Percentiles rank a stretch among this genome's conserved stretches.
Evolutionary conservation across 2,113 vertebrate genomes (phyloP).

Genomic region (Nibea coibor): DNA sequence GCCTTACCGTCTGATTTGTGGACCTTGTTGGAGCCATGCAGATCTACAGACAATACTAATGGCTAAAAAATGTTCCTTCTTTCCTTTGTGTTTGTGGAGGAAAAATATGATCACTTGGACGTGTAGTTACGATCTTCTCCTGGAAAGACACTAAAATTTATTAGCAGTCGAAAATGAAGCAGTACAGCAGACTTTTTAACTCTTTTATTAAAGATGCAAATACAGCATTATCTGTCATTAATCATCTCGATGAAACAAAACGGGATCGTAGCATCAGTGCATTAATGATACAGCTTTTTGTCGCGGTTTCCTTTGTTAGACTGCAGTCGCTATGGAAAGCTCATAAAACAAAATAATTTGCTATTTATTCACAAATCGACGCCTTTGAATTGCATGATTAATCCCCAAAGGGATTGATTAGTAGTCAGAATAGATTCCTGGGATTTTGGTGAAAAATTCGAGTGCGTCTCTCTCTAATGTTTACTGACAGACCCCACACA

Average conservation of each 20-base stretch:
- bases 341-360: constrained; percentile 3
- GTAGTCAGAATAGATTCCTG: background rate
- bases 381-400: constrained; percentile 6
- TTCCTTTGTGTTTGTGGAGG: background rate
- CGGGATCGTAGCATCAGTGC: background rate
- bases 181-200: no score
- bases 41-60: background rate
- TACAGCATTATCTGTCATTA: background rate
- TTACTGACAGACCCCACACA: constrained; percentile 28
- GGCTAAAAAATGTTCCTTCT: background rate
- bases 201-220: background rate
- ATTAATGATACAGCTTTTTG: background rate
- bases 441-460: constrained; percentile 2
- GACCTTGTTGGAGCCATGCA: background rate
- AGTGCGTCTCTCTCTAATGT: constrained; percentile 24
- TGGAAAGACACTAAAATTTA: background rate
- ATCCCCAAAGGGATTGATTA: constrained; percentile 18
- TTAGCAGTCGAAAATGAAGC: background rate
- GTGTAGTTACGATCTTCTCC: no score
- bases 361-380: background rate
- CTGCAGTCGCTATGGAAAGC: background rate
- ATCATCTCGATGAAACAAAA: background rate
- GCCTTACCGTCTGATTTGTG: background rate
- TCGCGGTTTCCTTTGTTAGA: background rate
- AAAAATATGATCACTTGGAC: background rate